Evolutionary conservation across 2,888 invertebrate genomes (phyloP), one percentile per base, ranked within the genome.

Genomic region (Clusia tigrina): DNA sequence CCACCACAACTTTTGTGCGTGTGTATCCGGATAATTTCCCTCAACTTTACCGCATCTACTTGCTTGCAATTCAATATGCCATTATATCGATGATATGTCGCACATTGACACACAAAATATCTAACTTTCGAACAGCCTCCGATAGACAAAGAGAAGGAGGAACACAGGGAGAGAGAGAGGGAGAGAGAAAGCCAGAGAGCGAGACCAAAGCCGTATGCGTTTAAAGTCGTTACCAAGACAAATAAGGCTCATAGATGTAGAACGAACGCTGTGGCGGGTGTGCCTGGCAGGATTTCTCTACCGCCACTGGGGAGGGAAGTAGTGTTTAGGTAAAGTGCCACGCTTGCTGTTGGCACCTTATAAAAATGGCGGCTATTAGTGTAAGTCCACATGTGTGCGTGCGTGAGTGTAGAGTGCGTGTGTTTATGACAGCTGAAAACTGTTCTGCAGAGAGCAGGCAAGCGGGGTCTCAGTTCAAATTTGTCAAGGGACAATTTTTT

Each of bases 21-120:
- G 42, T n/a, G 3, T 42, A n/a, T 3, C 9, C 3, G 42, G 12
- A 3, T 15, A 17, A 3, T 42, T 15, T 42, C n/a, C n/a, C 6
- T 12, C 6, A 6, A n/a, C 42, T 42, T n/a, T 15, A 48, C 15
- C 63, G 65, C 60, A 48, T 55, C 46, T 42, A 20, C 52, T 42
- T 26, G 24, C 24, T 42, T 53, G 24, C 38, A n/a, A 62, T 57
- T 53, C 53, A 57, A 62, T 55, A 55, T 55, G 17, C 26, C 55
- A 37, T 55, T 55, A 54, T 57, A 57, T 57, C 57, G 57, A 62
- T 62, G 38, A 62, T 38, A 25, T 57, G 53, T 53, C 62, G 57
- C 38, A 52, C 38, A 52, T 42, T 57, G 62, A 57, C 57, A 62
- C 62, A 57, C 53, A 53, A n/a, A n/a, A 56, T 55, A 51, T 42